These are phyloP conservation scores for Vulpes lagopus DNA, from an alignment of 2,113 vertebrate genomes.

Conservation along the genomic window DNA sequence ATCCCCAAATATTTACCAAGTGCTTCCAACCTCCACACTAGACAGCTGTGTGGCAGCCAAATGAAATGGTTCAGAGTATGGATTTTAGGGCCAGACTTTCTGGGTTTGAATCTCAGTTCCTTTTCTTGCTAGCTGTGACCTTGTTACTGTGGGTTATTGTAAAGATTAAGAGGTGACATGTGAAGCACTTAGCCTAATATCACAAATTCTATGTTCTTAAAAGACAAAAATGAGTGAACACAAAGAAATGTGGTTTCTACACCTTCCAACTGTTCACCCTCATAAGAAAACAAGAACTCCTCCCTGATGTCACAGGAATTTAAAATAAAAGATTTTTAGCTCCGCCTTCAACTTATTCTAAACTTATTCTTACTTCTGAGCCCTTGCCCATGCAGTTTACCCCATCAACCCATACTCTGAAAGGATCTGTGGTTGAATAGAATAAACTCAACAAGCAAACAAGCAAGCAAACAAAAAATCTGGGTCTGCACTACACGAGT, in stretches of 20 bases:
- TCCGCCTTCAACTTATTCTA: not conserved
- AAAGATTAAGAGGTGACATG: not conserved
- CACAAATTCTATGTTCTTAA: not conserved
- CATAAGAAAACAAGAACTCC: not conserved
- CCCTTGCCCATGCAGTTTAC: not conserved
- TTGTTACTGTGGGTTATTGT: not conserved
- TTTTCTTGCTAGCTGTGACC: not conserved
- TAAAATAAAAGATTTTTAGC: not conserved
- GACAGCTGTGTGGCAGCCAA: not conserved
- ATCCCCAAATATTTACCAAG: not conserved
- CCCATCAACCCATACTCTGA: not conserved
- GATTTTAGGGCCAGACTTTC: not conserved
- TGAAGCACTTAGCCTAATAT: not conserved
- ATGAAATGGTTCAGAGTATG: not conserved
- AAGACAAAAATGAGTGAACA: not conserved
- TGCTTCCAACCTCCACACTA: fast-evolving
- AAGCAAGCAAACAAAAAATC: not conserved
- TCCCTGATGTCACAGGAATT: not conserved
- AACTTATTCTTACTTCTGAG: not conserved
- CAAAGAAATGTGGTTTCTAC: not conserved
- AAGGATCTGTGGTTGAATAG: not conserved
- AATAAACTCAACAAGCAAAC: not conserved
- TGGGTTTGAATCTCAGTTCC: not conserved
- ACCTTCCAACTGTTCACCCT: not conserved
- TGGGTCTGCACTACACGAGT: not conserved